phyloP scores from a whole-genome alignment of 2,113 vertebrate genomes.

The Xenopus tropicalis region DNA sequence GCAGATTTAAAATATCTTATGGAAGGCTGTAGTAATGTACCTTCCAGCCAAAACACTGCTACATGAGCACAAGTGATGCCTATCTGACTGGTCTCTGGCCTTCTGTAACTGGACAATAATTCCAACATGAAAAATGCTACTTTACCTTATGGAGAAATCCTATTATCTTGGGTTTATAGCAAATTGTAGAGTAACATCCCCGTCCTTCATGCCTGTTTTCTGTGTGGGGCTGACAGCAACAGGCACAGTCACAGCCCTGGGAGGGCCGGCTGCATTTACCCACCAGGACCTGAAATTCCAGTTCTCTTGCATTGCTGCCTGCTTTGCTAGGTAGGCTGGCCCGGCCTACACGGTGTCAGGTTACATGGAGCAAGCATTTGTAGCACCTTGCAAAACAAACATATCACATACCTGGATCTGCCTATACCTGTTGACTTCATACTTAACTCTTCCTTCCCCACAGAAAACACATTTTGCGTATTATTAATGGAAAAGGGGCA shows the following conservation, averaged over 20 bases:
- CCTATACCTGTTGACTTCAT: conserved; percentile 61
- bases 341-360: conserved; percentile 58
- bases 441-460: conserved; percentile 54
- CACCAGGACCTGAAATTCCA: conserved; percentile 75
- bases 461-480: too few relatives aligned
- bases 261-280: conserved; percentile 58
- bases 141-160: conserved; percentile 10
- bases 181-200: conserved; percentile 40
- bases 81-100: too few relatives aligned
- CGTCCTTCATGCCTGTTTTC: conserved; percentile 34
- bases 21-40: too few relatives aligned
- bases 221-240: conserved; percentile 58
- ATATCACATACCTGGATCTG: conserved; percentile 67
- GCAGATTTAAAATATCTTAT: too few relatives aligned
- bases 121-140: not conserved
- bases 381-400: conserved; percentile 66
- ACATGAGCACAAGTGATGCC: too few relatives aligned
- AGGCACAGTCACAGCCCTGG: conserved; percentile 50
- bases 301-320: conserved; percentile 73
- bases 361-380: conserved; percentile 63
- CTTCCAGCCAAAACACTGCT: too few relatives aligned
- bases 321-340: conserved; percentile 58
- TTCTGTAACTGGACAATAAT: not conserved
- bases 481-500: too few relatives aligned
- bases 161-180: not conserved